Percentiles rank a stretch among this genome's conserved stretches.
Evolutionary conservation across 2,888 invertebrate species (phyloP).

Genomic region (Diachrysia chrysitis): DNA sequence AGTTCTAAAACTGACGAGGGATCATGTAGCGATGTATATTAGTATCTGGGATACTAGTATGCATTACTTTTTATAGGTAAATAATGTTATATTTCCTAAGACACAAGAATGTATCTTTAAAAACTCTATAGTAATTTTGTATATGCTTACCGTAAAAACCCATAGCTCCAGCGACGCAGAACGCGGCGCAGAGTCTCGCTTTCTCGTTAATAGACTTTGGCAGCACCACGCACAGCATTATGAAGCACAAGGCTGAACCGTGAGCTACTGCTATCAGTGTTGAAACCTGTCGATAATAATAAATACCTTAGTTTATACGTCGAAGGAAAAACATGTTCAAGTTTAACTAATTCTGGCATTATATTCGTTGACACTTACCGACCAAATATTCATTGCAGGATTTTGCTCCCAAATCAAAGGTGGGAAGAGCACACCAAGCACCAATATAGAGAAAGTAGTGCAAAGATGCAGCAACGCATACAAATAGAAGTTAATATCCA

Average conservation of each 20-base stretch:
- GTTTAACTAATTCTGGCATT: background rate
- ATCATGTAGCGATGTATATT: no score
- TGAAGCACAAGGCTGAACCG: slow-evolving; percentile 81
- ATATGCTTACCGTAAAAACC: slow-evolving; percentile 89
- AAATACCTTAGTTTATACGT: background rate
- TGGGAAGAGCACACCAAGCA: slow-evolving; percentile 88
- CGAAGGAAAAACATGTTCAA: background rate
- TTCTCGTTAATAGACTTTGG: slow-evolving; percentile 82
- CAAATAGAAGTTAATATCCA: slow-evolving; percentile 87
- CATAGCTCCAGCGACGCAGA: slow-evolving; percentile 86
- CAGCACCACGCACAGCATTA: slow-evolving; percentile 80
- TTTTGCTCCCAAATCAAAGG: slow-evolving; percentile 85
- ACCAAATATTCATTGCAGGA: slow-evolving; percentile 80
- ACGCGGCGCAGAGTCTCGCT: slow-evolving; percentile 76
- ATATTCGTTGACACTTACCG: slow-evolving; percentile 69
- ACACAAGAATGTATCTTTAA: no score
- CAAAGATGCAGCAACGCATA: slow-evolving; percentile 87
- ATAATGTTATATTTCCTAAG: no score
- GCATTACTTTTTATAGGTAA: no score
- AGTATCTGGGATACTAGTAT: no score
- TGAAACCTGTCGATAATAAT: slow-evolving; percentile 69
- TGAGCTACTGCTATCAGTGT: slow-evolving; percentile 76
- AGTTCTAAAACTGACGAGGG: no score
- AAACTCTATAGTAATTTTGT: no score
- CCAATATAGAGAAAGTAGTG: slow-evolving; percentile 86